Evolutionary conservation across 2,113 vertebrate genomes (phyloP), one percentile per base, ranked within the genome.

Genomic region (Tiliqua scincoides): DNA sequence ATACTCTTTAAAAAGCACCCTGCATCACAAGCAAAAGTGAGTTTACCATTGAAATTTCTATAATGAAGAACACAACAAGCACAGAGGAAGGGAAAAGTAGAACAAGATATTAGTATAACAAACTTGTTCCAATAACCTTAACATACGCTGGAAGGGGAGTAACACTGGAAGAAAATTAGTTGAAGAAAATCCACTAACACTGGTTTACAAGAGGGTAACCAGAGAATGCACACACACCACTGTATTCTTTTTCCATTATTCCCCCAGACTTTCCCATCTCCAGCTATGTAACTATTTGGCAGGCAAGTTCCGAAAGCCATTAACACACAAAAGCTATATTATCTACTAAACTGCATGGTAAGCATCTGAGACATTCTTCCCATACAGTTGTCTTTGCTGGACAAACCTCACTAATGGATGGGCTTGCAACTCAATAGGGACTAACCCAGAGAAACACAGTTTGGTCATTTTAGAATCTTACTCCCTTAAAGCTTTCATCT

Each of bases 341-440:
- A 76, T 85, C 76, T 85, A 43, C 67, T 43, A 72, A 85, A 79
- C 54, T 85, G 84, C 84, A 85, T 37, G 62, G 76, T 85, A 79
- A 85, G 84, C 84, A 85, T 85, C 75, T 11, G 63, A 85, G 74
- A 79, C 54, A 85, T 85, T 85, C 67, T 79, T 79, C 84, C 40
- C 67, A 79, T 79, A 72, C 54, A 72, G 37, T 79, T 85, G 67
- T 79, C 84, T 85, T 79, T 85, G 79, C 84, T 79, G 76, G 54
- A 62, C 54, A 43, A 62, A 72, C 62, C 76, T 62, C 84, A 85
- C 67, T 72, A 85, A 85, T 85, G 54, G 84, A 85, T 79, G 57
- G n/a, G 37, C 67, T 79, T 79, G 65, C 84, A 79, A 79, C 27
- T 72, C 79, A 85, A 72, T 72, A 79, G 68, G 76, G 35, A 72